Base-by-base conservation (phyloP, 2,888 invertebrate genomes). In the Tetanocera ferruginea region DNA sequence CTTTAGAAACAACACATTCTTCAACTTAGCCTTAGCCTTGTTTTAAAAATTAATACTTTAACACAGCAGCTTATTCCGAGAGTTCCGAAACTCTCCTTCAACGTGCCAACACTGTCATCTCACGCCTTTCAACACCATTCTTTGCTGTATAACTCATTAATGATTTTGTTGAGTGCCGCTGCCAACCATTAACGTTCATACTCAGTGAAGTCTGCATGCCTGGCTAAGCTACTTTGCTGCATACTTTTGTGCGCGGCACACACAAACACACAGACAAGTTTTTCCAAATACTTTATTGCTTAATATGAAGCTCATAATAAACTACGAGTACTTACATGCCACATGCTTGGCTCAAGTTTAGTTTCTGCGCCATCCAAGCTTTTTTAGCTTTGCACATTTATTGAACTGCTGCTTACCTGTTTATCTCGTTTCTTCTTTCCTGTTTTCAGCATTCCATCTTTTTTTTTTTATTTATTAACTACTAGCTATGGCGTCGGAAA, bases 121-220 rank as follows among this genome's bases (percentile, higher is more conserved):
- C 57, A 17, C 49, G 19, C 51, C 52, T 34, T 28, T 17, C 52
- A 70, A 52, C 19, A 55, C 25, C 52, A 23, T 55, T 28, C 37
- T 60, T 76, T 75, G 76, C 80, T 80, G 79, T 82, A 81, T 81
- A 82, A 80, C 81, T 80, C 78, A 79, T 82, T 82, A 80, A 81
- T 81, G 81, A 82, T 81, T 81, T 78, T 79, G 81, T 74, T 80
- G 81, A 81, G 80, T 80, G 79, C 75, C 23, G 34, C 55, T 55
- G 9, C n/a, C 55, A 25, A 4, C 64, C 64, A 8, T 17, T n/a
- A 9, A 8, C 17, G 11, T 9, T 49, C 67, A 34, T 49, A 19
- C 57, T 23, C 4, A 62, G 23, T 62, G 5, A 11, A 31, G 64
- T 28, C 9, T 3, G 34, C 17, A 23, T 23, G 0, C 19, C 19